Percentiles rank a stretch among this genome's conserved stretches.
Evolutionary conservation across 2,888 invertebrate genomes (phyloP).

Genomic region (Sepiola atlantica): DNA sequence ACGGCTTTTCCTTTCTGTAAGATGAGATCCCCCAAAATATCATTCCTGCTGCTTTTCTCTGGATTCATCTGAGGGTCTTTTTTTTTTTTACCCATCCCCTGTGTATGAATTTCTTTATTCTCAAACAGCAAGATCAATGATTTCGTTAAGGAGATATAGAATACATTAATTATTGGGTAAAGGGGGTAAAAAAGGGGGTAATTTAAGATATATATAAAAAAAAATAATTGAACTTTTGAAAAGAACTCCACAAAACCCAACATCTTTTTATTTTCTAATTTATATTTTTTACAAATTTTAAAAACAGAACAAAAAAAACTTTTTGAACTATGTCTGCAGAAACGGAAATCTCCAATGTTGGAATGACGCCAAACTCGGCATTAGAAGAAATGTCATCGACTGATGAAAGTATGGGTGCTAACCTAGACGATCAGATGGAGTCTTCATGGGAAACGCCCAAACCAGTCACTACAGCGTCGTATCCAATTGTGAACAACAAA

Average conservation of each 20-base stretch:
- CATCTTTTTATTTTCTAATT: background rate
- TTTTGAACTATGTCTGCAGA: background rate
- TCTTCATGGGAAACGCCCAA: background rate
- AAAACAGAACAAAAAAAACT: background rate
- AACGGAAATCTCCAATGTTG: conserved; percentile 32
- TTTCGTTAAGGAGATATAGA: background rate
- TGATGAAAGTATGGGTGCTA: conserved; percentile 37
- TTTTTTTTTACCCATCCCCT: background rate
- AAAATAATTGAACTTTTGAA: background rate
- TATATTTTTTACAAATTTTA: background rate
- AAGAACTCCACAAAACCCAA: background rate
- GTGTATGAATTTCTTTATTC: background rate
- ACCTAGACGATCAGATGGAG: background rate
- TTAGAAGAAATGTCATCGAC: conserved; percentile 39
- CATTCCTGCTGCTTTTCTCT: background rate
- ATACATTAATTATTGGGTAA: background rate
- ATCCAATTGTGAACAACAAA: background rate
- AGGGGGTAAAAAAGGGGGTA: background rate
- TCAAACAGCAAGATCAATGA: no score
- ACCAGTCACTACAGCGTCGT: background rate
- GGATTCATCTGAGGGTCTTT: background rate
- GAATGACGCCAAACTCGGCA: background rate
- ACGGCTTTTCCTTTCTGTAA: background rate
- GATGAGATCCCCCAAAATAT: background rate
- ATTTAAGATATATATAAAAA: no score